Base-by-base conservation (phyloP, 2,113 vertebrate species). In the Lichenostomus cassidix region DNA sequence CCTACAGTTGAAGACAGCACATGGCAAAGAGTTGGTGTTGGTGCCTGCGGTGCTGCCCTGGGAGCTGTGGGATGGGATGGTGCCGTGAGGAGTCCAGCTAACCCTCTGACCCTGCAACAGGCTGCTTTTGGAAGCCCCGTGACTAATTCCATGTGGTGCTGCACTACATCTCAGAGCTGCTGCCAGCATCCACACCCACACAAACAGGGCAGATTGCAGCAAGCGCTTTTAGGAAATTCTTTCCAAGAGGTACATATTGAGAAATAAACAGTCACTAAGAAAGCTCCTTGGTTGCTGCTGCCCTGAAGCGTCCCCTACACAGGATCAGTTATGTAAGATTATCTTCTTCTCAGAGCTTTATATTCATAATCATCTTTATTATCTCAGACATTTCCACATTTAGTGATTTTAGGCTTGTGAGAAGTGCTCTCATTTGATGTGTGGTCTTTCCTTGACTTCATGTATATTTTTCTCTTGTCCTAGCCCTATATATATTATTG, bases 1-100 rank as follows among this genome's bases (percentile, higher is more conserved):
- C 1, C 2, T 44, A 2, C 14, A 37, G 35, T 13, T 2, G 24
- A n/a, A 39, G 37, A 22, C 23, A 76, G 29, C 2, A 1, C 28
- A 5, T 37, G 33, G 58, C 9, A 25, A 52, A 18, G 35, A 18
- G 35, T 8, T 37, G 24, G 4, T 1, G 0, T 17, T 55, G 31
- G 8, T 9, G 5, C 27, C 15, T 41, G 24, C 20, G 23, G 42
- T 21, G 1, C 12, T 60, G 46, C 23, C 15, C 27, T 58, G 67
- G 16, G 9, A 39, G 39, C 27, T 56, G 44, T 10, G 39, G 39
- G 39, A 39, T 39, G 50, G 39, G 50, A n/a, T 25, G 53, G 14
- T 12, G 63, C 27, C 68, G 33, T 25, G 13, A 4, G 0, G 1
- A 39, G 37, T 56, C 21, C 23, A 35, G 6, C 44, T 42, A 70